phyloP scores from a whole-genome alignment of 1,140 invertebrate species.

The Holotrichia oblita region DNA sequence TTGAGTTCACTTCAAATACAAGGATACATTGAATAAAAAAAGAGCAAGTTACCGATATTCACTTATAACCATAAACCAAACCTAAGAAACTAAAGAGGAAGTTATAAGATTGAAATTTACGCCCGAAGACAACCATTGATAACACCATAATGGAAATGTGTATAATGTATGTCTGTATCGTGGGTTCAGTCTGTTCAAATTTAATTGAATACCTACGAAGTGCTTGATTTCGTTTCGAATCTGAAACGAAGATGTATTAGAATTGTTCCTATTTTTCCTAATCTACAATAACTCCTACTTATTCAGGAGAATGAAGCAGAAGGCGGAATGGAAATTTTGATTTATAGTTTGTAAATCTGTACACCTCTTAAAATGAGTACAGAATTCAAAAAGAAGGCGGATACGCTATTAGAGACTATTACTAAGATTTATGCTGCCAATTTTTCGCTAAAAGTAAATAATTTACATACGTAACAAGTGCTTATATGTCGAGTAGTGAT shows the following conservation, averaged over 20 bases:
- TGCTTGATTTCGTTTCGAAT: constrained; percentile 6
- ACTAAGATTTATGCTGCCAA: not conserved
- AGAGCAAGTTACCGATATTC: not conserved
- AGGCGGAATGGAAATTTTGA: constrained; percentile 33
- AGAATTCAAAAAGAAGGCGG: constrained; percentile 21
- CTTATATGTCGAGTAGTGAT: not conserved
- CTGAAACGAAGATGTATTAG: not conserved
- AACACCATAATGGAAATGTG: constrained; percentile 4
- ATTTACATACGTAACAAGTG: not conserved
- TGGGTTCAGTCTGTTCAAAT: constrained; percentile 15
- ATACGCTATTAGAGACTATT: constrained; percentile 14
- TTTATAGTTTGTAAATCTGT: not conserved
- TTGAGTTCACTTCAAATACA: not conserved
- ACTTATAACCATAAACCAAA: constrained; percentile 4
- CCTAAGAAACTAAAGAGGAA: constrained; percentile 22
- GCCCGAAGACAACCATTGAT: not conserved
- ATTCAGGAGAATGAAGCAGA: not conserved
- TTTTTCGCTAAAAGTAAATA: not conserved
- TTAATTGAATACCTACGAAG: constrained; percentile 25
- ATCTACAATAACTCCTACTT: constrained; percentile 20
- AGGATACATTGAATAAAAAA: not conserved
- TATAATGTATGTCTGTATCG: not conserved
- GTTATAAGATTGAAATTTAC: constrained; percentile 2
- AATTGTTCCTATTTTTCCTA: constrained; percentile 12
- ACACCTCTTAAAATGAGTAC: not conserved